Evolutionary conservation across 2,888 invertebrate species (phyloP), one percentile per base, ranked within the genome.

Genomic region (Cabera pusaria): DNA sequence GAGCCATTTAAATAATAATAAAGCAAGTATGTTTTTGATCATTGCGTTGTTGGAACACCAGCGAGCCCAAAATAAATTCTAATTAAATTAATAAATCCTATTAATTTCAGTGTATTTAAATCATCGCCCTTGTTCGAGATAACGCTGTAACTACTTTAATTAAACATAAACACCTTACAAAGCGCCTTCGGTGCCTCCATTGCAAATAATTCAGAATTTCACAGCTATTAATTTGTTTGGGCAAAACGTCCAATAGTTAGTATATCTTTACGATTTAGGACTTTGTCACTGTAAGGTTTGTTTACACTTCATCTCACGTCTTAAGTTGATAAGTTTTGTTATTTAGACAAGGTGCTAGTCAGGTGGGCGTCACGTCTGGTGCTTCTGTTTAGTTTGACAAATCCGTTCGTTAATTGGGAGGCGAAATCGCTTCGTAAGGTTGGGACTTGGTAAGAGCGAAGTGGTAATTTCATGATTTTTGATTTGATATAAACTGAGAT

Each of bases 331-430:
- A 6, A 6, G 0, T 4, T 8, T 6, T 5, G 3, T 24, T 40
- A 34, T 28, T 28, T 19, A n/a, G 28, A 40, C 12, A 40, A 17
- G 20, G 34, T 25, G 6, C 1, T 16, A 17, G 2, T 6, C n/a
- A n/a, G 11, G 9, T 16, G 6, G 8, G 24, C 17, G 14, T 16
- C 16, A 2, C 3, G 28, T 19, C 24, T 49, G 56, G 50, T 48
- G 54, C 49, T 44, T 51, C 59, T 65, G 62, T 72, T 63, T 63
- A 63, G 61, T 63, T 72, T 72, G 67, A 69, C 69, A 71, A 72
- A 72, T 69, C 64, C 60, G 59, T 56, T 59, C 51, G 60, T 61
- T 72, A 66, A 66, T 66, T 64, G 56, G 56, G 52, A 49, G 54
- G 47, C 50, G 47, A 46, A 45, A 52, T 52, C 51, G 56, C 26